Base-by-base conservation (phyloP, 1,140 invertebrate genomes). In the Chironomus striatipennis region DNA sequence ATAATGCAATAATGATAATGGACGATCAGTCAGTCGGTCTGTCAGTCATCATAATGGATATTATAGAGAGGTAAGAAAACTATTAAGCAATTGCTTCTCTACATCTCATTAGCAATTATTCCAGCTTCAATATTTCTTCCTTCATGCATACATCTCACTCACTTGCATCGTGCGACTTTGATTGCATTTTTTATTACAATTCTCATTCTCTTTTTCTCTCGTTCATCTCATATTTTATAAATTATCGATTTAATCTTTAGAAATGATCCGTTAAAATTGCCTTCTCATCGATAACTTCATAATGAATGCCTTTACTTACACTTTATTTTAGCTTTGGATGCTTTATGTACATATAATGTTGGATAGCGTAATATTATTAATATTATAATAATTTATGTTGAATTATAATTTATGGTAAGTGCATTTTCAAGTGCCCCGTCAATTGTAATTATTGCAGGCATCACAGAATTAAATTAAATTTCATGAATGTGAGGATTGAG, bases 21-120 rank as follows among this genome's bases (percentile, higher is more conserved):
- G 47, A 57, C 47, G 47, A 57, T 57, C 12, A 5, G 47, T 57
- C 24, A 34, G 24, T 34, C 24, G 24, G 24, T 34, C 24, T 34
- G 24, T 34, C 24, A 34, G 24, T 34, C 24, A 34, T 34, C 24
- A 34, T 34, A 34, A 34, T 34, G 24, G n/a, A 57, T 57, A 57
- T 57, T 57, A 57, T 57, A 57, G 47, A 57, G 47, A 57, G n/a
- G n/a, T 12, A 57, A 57, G n/a, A 57, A 34, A 34, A 34, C 24
- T 34, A 34, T 34, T 34, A 34, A 34, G 24, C 24, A 7, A 18
- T 8, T 20, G 18, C 18, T 4, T 70, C 15, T 70, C 65, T 70
- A 70, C 65, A 20, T 70, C 65, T 70, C 65, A 70, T 70, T 70
- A 70, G 65, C 65, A 70, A 70, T 70, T 70, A 70, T 70, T 70